Base-by-base conservation (phyloP, 2,113 vertebrate species). In the Antigone vipio region DNA sequence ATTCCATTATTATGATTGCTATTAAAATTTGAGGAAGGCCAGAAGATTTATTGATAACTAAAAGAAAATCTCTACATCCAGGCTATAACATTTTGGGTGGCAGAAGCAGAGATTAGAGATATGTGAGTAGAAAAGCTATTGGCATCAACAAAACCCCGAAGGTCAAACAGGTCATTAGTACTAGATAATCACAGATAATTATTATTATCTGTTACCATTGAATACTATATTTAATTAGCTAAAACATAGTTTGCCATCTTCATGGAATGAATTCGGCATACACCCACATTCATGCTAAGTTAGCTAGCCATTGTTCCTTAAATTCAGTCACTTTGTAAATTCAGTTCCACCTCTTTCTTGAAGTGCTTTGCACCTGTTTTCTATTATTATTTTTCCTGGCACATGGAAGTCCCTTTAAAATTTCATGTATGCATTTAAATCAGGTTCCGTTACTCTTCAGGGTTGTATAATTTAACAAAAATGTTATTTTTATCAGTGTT, bases 61-160 rank as follows among this genome's bases (percentile, higher is more conserved):
- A 88, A 87, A 96, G 77, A 74, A 96, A 97, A 68, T 91, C 27
- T 76, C 17, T 83, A 4, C 5, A 50, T 69, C 55, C 59, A 91
- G 80, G 27, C 56, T 81, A 34, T 50, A 78, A 89, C 16, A 21
- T 49, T 71, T 38, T 55, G 5, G 9, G 30, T 30, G 9, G 64
- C 45, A 53, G 60, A 85, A 71, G 55, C 15, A 75, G 38, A 92
- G 34, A 45, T 85, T 91, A 77, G 95, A 95, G 27, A 72, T 69
- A 35, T 8, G 3, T 76, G 55, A 82, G 15, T 74, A 78, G 92
- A 85, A 92, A 92, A 60, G 89, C 40, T 62, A 30, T 73, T 64
- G 44, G 53, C 42, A 93, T 74, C 42, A 93, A 92, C 44, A 94
- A 94, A 96, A 84, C 2, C 16, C 17, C 44, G n/a, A 69, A 93